These are phyloP conservation scores for Lottia scabra DNA, from an alignment of 2,888 invertebrate species.

Conservation along the genomic window DNA sequence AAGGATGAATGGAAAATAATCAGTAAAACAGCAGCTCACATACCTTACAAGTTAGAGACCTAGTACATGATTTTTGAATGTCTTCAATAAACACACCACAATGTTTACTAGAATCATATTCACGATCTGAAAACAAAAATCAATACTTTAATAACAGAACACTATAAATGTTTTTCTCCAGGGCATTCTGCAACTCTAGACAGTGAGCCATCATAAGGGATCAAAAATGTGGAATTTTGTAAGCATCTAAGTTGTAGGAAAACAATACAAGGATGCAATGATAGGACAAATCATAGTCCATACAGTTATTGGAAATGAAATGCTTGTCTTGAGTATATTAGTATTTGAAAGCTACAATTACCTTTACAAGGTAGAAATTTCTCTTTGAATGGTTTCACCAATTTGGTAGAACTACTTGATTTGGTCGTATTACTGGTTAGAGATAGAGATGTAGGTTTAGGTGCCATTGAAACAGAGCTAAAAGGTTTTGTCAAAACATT, in stretches of 20 bases:
- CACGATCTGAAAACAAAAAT: constrained; percentile 71
- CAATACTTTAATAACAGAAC: background rate
- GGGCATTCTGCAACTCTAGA: background rate
- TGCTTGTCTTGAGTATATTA: background rate
- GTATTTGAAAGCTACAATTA: too few relatives aligned
- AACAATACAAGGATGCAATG: background rate
- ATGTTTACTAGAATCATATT: constrained; percentile 86
- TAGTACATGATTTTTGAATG: constrained; percentile 80
- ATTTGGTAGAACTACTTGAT: too few relatives aligned
- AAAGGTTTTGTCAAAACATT: too few relatives aligned
- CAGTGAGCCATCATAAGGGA: background rate
- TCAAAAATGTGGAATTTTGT: background rate
- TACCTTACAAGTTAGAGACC: constrained; percentile 79
- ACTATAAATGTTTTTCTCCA: background rate
- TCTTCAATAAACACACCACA: constrained; percentile 81
- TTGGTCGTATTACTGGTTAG: too few relatives aligned
- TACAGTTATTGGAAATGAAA: constrained; percentile 5
- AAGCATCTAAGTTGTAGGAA: background rate
- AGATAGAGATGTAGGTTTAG: too few relatives aligned
- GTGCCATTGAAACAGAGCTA: too few relatives aligned
- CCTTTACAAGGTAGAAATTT: constrained; percentile 59
- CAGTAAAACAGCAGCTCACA: constrained; percentile 14
- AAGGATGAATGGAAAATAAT: too few relatives aligned
- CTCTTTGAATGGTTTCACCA: constrained; percentile 20
- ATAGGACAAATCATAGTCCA: background rate